These are phyloP conservation scores for Drosophila helvetica DNA, from an alignment of 2,888 invertebrate genomes.

Conservation along the genomic window DNA sequence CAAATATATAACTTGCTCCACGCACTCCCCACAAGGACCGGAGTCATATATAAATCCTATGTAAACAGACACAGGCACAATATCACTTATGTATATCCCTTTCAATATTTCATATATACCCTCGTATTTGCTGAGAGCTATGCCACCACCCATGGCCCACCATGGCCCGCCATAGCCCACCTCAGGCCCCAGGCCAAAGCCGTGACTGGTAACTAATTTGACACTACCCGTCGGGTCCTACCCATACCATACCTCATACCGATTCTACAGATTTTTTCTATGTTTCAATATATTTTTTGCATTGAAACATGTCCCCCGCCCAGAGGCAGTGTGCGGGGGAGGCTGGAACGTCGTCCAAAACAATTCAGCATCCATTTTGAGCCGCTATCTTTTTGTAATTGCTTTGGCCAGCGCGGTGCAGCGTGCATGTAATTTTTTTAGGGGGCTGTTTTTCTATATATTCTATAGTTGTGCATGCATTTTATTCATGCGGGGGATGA, in stretches of 20 bases:
- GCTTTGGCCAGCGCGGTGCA: slow-evolving; percentile 61
- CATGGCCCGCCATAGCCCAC: too few relatives aligned
- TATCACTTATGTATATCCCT: slow-evolving; percentile 43
- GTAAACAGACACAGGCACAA: slow-evolving; percentile 30
- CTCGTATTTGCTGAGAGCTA: slow-evolving; percentile 35
- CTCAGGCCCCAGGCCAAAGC: slow-evolving; percentile 34
- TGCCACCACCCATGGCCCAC: too few relatives aligned
- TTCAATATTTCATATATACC: slow-evolving; percentile 47
- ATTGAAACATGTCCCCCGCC: slow-evolving; percentile 26
- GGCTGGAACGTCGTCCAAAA: slow-evolving; percentile 38
- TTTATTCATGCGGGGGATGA: slow-evolving; percentile 68
- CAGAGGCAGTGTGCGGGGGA: slow-evolving; percentile 11
- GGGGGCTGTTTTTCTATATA: slow-evolving; percentile 19
- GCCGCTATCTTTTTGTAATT: slow-evolving; percentile 59
- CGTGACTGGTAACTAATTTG: slow-evolving; percentile 67
- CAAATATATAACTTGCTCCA: slow-evolving; percentile 40
- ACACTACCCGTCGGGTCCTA: slow-evolving; percentile 39
- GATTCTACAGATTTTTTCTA: slow-evolving; percentile 43
- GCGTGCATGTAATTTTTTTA: slow-evolving; percentile 49
- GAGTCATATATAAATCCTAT: slow-evolving; percentile 18
- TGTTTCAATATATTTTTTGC: slow-evolving; percentile 36
- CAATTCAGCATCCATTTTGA: slow-evolving; percentile 29
- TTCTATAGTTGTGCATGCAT: slow-evolving; percentile 48
- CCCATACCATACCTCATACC: slow-evolving; percentile 2
- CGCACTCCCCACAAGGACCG: slow-evolving; percentile 20